phyloP scores from a whole-genome alignment of 2,888 invertebrate genomes.

The Stegana nigrithorax region DNA sequence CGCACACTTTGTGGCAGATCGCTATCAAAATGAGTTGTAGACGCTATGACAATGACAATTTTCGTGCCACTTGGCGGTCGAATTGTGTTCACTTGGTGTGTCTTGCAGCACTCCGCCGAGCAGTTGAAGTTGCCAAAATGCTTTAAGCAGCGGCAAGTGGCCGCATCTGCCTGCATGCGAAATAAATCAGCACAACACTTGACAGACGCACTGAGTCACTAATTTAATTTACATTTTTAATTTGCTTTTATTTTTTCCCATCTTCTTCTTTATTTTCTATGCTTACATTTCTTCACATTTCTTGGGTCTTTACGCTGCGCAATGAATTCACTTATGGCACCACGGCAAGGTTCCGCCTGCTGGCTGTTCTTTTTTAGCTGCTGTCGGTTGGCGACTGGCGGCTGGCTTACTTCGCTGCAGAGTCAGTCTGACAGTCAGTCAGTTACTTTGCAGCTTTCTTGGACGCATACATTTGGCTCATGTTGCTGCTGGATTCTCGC shows the following conservation, averaged over 20 bases:
- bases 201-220: conserved; percentile 60
- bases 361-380: too few species aligned
- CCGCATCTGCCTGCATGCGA: conserved; percentile 42
- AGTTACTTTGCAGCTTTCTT: too few species aligned
- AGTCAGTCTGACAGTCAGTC: too few species aligned
- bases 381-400: too few species aligned
- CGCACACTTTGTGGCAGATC: background rate
- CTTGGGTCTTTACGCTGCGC: background rate
- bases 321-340: background rate
- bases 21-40: background rate
- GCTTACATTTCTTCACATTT: background rate
- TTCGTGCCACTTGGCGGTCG: too few species aligned
- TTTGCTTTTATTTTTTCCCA: conserved; percentile 45
- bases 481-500: too few species aligned
- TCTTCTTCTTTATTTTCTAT: conserved; percentile 12
- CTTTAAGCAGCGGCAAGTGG: conserved; percentile 27
- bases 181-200: conserved; percentile 61
- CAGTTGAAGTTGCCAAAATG: background rate
- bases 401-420: too few species aligned
- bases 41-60: conserved; percentile 9
- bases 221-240: conserved; percentile 65
- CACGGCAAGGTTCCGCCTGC: too few species aligned
- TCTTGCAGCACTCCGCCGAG: conserved; percentile 30
- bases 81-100: conserved; percentile 47
- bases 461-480: too few species aligned